phyloP scores from a whole-genome alignment of 2,888 invertebrate genomes.

The Neuroscelio doddi region DNA sequence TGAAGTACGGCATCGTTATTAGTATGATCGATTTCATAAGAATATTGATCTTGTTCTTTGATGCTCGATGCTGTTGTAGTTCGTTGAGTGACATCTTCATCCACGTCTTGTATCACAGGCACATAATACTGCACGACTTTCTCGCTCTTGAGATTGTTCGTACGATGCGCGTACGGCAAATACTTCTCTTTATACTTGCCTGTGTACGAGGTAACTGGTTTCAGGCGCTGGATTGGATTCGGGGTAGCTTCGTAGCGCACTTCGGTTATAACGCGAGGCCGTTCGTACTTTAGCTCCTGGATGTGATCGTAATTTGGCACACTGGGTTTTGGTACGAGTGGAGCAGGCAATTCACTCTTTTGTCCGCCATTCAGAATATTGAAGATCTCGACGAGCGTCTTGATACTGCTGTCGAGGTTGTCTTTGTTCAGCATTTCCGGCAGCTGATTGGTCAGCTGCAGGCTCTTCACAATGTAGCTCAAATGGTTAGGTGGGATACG shows the following conservation, averaged over 20 bases:
- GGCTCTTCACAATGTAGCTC: slow-evolving; percentile 79
- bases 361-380: slow-evolving; percentile 77
- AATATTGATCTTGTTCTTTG: slow-evolving; percentile 44
- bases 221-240: slow-evolving; percentile 43
- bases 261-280: slow-evolving; percentile 65
- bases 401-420: slow-evolving; percentile 85
- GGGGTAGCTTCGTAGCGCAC: slow-evolving; percentile 61
- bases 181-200: slow-evolving; percentile 37
- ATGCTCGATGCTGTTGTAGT: slow-evolving; percentile 34
- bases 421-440: slow-evolving; percentile 84
- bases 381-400: slow-evolving; percentile 83
- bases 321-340: neutral
- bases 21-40: slow-evolving; percentile 57
- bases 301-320: slow-evolving; percentile 35
- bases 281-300: slow-evolving; percentile 42
- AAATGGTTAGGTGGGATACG: slow-evolving; percentile 71
- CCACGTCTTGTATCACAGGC: slow-evolving; percentile 58
- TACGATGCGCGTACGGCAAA: slow-evolving; percentile 20
- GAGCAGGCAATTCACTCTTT: slow-evolving; percentile 64
- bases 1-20: slow-evolving; percentile 53
- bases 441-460: slow-evolving; percentile 83
- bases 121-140: slow-evolving; percentile 61
- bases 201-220: slow-evolving; percentile 35
- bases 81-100: slow-evolving; percentile 34
- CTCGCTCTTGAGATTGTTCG: slow-evolving; percentile 41